phyloP scores from a whole-genome alignment of 1,140 invertebrate species.

The Tigriopus japonicus region DNA sequence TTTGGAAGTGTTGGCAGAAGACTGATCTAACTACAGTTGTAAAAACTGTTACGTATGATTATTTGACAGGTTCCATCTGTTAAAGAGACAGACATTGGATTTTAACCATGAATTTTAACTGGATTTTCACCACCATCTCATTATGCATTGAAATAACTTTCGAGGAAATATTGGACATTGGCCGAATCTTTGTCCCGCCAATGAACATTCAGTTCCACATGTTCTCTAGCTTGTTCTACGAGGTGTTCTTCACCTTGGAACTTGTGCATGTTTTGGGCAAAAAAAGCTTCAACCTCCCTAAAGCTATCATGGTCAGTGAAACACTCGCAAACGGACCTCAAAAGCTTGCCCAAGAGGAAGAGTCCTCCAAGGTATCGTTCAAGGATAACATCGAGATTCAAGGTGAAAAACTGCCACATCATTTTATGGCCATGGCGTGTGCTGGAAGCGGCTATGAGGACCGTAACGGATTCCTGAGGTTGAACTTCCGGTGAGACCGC shows the following conservation, averaged over 20 bases:
- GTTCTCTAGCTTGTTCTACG: background rate
- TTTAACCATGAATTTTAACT: too few relatives aligned
- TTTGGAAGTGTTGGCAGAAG: too few relatives aligned
- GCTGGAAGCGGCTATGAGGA: conserved; percentile 16
- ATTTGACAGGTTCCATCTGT: too few relatives aligned
- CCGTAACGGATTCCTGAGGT: conserved; percentile 13
- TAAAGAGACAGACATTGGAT: too few relatives aligned
- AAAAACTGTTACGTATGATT: too few relatives aligned
- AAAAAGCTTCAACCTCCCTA: conserved; percentile 63
- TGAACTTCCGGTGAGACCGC: conserved; percentile 51
- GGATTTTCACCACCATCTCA: too few relatives aligned
- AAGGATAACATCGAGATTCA: conserved; percentile 28
- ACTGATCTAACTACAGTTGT: too few relatives aligned
- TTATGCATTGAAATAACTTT: background rate
- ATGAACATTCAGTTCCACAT: background rate
- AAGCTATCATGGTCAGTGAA: conserved; percentile 62
- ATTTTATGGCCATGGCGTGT: background rate
- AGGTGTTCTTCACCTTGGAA: background rate
- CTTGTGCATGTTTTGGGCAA: conserved; percentile 30
- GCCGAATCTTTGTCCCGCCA: background rate
- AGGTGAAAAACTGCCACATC: conserved; percentile 3
- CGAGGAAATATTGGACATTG: background rate
- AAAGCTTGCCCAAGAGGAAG: conserved; percentile 46
- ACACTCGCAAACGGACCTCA: conserved; percentile 71
- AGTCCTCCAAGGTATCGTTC: conserved; percentile 39